These are phyloP conservation scores for Oreotrochilus melanogaster DNA, from an alignment of 2,113 vertebrate species.

Conservation along the genomic window DNA sequence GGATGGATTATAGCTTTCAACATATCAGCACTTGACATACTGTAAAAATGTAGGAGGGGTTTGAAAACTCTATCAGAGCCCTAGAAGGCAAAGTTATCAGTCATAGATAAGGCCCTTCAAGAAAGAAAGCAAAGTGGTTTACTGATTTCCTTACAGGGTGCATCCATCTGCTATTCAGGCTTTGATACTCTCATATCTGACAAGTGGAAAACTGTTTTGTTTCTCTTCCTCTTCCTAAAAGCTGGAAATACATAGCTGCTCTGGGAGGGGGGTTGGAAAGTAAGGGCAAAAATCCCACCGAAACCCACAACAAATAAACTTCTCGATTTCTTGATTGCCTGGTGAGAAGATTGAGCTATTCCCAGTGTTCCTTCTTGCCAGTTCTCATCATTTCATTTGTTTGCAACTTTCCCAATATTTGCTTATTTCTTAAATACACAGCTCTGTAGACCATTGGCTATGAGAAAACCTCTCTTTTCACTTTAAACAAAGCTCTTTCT, in stretches of 20 bases:
- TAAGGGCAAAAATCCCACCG: too few species aligned
- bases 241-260: fast-evolving
- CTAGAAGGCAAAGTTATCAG: background rate
- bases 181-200: background rate
- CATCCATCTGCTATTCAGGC: background rate
- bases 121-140: background rate
- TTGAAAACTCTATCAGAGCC: background rate
- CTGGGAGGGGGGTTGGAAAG: too few species aligned
- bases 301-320: background rate
- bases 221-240: background rate
- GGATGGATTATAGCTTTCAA: background rate
- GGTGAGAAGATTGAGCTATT: background rate
- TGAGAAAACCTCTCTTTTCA: background rate
- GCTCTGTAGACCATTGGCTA: background rate
- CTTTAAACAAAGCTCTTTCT: background rate
- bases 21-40: background rate
- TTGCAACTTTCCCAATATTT: background rate
- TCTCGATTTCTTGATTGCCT: background rate
- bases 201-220: background rate
- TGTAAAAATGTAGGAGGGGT: background rate
- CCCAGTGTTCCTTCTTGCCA: background rate
- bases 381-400: background rate
- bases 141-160: background rate
- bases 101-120: background rate
- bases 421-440: background rate